Conservation (phyloP, 2,797 vertebrate species). For the Bradypodion ventrale region DNA sequence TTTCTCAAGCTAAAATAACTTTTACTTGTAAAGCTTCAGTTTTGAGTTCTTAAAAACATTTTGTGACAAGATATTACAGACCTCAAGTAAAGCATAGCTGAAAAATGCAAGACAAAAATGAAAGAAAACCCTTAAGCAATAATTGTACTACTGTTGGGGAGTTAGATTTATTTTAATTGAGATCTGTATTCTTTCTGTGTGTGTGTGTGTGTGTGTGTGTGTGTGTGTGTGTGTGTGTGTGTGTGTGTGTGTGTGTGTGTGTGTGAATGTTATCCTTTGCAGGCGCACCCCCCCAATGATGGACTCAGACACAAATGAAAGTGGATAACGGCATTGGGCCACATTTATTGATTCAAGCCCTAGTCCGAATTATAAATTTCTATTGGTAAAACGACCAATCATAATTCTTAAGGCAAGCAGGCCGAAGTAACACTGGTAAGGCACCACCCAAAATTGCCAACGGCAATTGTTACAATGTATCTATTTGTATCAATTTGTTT, state of each 20-base stretch:
- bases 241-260: background rate
- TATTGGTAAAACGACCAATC: too few relatives aligned
- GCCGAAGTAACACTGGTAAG: too few relatives aligned
- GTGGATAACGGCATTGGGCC: too few relatives aligned
- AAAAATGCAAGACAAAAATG: background rate
- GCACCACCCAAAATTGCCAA: too few relatives aligned
- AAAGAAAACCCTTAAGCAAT: too few relatives aligned
- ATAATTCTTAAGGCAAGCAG: too few relatives aligned
- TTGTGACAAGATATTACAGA: background rate
- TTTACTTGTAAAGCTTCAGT: background rate
- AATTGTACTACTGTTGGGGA: background rate
- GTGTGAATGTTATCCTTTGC: background rate
- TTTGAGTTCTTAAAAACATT: background rate
- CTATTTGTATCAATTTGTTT: too few relatives aligned
- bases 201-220: background rate
- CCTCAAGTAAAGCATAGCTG: background rate
- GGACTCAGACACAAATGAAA: too few relatives aligned
- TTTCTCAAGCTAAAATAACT: background rate
- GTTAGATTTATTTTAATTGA: background rate
- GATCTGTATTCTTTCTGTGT: background rate
- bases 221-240: background rate
- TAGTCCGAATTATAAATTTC: too few relatives aligned
- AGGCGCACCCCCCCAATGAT: too few relatives aligned
- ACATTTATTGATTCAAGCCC: too few relatives aligned
- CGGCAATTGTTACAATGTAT: too few relatives aligned